These are phyloP conservation scores for Melinopterus prodromus DNA, from an alignment of 2,888 invertebrate genomes.

Conservation along the genomic window DNA sequence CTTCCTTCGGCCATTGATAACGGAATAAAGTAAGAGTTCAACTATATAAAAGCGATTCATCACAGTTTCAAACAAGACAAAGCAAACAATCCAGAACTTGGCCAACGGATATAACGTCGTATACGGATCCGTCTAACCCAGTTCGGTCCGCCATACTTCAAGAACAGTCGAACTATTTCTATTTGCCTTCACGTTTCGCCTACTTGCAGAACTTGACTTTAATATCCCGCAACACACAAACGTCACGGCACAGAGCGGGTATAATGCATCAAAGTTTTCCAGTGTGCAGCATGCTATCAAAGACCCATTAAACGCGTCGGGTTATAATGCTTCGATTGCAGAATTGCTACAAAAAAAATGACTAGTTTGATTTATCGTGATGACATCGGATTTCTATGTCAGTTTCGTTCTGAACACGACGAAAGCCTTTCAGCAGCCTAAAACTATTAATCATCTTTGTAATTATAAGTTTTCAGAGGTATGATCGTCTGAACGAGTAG, in stretches of 20 bases:
- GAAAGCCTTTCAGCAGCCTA: background rate
- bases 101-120: background rate
- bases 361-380: no score
- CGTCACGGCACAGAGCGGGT: background rate
- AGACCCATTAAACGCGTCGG: background rate
- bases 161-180: conserved; percentile 4
- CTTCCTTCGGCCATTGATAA: background rate
- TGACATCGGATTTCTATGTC: no score
- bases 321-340: background rate
- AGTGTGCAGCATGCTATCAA: background rate
- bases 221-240: background rate
- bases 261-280: background rate
- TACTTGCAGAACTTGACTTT: background rate
- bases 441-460: background rate
- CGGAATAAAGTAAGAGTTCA: background rate
- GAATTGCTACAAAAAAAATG: background rate
- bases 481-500: background rate
- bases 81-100: background rate
- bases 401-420: no score
- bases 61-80: background rate
- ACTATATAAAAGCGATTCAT: background rate
- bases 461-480: background rate
- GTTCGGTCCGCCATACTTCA: background rate
- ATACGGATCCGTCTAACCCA: background rate
- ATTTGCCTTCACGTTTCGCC: background rate